Evolutionary conservation across 2,797 vertebrate species (phyloP).

Genomic region (Lerista edwardsae): DNA sequence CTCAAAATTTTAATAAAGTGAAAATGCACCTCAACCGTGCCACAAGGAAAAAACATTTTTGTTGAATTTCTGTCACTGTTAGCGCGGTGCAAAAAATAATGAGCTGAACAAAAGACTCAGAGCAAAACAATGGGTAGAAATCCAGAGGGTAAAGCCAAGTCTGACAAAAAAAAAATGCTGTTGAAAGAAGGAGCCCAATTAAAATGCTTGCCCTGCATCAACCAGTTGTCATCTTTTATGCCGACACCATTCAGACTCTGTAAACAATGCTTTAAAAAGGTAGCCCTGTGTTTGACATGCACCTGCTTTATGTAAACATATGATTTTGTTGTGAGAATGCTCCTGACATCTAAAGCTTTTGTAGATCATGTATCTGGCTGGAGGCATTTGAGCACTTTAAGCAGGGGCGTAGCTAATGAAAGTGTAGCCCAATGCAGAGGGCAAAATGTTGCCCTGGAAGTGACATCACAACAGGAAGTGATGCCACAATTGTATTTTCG

Average conservation of each 20-base stretch:
- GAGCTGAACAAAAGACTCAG: constrained; percentile 53
- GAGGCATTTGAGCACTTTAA: neutral
- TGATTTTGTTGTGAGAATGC: neutral
- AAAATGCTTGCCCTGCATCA: constrained; percentile 22
- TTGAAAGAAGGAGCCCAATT: constrained; percentile 9
- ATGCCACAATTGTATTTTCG: too few relatives aligned
- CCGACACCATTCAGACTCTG: neutral
- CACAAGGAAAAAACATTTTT: neutral
- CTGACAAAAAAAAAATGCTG: neutral
- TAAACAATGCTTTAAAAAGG: neutral
- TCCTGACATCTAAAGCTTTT: neutral
- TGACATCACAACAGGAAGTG: too few relatives aligned
- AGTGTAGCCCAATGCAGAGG: too few relatives aligned
- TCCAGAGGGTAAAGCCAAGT: constrained; percentile 54
- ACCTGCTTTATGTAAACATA: neutral
- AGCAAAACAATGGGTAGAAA: constrained; percentile 67
- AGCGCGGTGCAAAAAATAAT: constrained; percentile 20
- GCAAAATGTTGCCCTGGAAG: too few relatives aligned
- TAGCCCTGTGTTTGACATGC: constrained; percentile 6
- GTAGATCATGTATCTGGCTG: neutral
- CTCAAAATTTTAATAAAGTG: neutral
- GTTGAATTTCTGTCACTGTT: neutral
- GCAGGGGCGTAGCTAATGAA: too few relatives aligned
- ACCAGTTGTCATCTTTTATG: neutral
- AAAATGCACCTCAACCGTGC: neutral